Conservation (phyloP, 2,797 vertebrate genomes). For the Lutjanus argentimaculatus region DNA sequence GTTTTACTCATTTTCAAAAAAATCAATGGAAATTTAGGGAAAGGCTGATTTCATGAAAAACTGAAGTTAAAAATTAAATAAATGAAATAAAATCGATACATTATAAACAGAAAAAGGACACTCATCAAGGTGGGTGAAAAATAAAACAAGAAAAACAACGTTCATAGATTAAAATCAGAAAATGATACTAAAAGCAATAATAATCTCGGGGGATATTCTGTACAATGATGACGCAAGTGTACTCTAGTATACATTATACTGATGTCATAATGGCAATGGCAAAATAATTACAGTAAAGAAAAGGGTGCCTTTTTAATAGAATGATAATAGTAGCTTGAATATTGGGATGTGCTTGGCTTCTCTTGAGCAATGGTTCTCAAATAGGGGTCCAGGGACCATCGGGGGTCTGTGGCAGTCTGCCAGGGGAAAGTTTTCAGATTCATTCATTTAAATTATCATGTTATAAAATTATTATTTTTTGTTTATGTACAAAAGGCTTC, state of each 20-base stretch:
- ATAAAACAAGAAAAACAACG: not conserved
- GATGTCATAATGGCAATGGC: not conserved
- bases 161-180: not conserved
- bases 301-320: not conserved
- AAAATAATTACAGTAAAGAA: not conserved
- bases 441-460: too few relatives aligned
- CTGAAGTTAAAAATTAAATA: too few relatives aligned
- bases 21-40: too few relatives aligned
- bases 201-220: not conserved
- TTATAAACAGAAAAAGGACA: not conserved
- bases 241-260: not conserved
- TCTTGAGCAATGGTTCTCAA: not conserved
- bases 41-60: too few relatives aligned
- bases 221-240: not conserved
- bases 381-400: too few relatives aligned
- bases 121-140: not conserved
- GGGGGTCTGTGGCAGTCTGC: too few relatives aligned
- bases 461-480: too few relatives aligned
- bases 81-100: too few relatives aligned
- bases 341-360: not conserved
- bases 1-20: too few relatives aligned
- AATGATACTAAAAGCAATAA: not conserved
- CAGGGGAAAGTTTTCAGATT: too few relatives aligned
- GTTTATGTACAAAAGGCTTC: too few relatives aligned
- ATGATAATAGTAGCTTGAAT: not conserved